These are phyloP conservation scores for Charadrius vociferus DNA, from an alignment of 2,113 vertebrate genomes.

Conservation along the genomic window DNA sequence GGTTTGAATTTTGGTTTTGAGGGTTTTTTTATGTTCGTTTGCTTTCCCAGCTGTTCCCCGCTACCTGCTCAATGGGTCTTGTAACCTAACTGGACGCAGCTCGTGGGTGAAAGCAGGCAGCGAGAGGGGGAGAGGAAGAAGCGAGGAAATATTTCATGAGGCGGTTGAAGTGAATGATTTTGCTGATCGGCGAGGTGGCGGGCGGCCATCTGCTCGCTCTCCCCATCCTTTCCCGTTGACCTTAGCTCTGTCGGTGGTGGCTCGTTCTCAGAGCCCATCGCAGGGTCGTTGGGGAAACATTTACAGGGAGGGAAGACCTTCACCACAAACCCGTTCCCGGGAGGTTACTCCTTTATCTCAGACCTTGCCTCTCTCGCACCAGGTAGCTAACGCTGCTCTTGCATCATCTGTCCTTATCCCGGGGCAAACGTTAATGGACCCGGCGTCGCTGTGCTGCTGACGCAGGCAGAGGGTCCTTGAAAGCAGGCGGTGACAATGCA, in stretches of 20 bases:
- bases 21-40: background rate
- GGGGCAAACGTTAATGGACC: background rate
- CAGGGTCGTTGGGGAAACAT: background rate
- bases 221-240: background rate
- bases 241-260: slow-evolving; percentile 14
- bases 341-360: background rate
- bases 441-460: background rate
- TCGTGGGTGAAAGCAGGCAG: background rate
- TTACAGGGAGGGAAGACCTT: background rate
- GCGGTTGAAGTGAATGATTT: background rate
- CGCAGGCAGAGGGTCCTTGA: slow-evolving; percentile 24
- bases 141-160: background rate
- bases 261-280: background rate
- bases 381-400: background rate
- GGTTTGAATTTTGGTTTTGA: background rate
- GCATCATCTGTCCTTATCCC: background rate
- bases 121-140: background rate
- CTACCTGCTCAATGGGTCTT: background rate
- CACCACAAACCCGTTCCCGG: background rate
- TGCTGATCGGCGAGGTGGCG: background rate
- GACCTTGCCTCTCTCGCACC: background rate
- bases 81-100: background rate
- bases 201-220: background rate
- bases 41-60: background rate
- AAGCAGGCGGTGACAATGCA: slow-evolving; percentile 35